Conservation (phyloP, 2,888 invertebrate genomes). For the Paralinhomoeus sp. region DNA sequence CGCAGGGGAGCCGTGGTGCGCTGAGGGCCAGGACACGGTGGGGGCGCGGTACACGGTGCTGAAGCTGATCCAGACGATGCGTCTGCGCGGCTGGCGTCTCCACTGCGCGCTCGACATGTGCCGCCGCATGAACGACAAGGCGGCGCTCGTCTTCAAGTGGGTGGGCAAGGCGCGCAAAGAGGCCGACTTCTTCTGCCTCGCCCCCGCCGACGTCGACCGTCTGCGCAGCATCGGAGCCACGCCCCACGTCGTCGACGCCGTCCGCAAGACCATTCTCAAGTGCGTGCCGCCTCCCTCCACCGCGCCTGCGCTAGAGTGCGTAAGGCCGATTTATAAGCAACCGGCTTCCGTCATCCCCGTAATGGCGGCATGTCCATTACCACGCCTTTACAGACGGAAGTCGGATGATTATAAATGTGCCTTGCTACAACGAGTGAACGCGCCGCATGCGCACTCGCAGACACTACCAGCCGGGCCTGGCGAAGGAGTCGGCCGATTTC, state of each 20-base stretch:
- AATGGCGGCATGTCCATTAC: too few species aligned
- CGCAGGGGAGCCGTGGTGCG: constrained; percentile 2
- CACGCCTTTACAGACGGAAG: too few species aligned
- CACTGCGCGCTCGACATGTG: constrained; percentile 1
- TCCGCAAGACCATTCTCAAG: neutral
- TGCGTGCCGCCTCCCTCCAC: neutral
- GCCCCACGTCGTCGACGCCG: neutral
- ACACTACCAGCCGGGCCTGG: neutral
- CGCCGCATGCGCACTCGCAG: too few species aligned
- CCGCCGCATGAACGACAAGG: constrained; percentile 3
- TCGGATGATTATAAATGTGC: too few species aligned
- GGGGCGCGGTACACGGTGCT: neutral
- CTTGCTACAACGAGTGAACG: too few species aligned
- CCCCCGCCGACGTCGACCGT: constrained; percentile 1
- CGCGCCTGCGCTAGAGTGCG: too few species aligned
- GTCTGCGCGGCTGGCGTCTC: neutral
- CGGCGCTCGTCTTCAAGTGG: neutral
- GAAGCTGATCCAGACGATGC: neutral
- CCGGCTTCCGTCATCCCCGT: too few species aligned
- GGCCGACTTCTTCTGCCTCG: neutral
- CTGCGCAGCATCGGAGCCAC: neutral
- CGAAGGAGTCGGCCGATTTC: neutral
- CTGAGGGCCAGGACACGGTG: constrained; percentile 1
- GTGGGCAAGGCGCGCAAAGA: too few species aligned
- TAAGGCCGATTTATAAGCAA: too few species aligned